Evolutionary conservation across 2,113 vertebrate genomes (phyloP), one percentile per base, ranked within the genome.

Genomic region (Planiliza haematocheilus): DNA sequence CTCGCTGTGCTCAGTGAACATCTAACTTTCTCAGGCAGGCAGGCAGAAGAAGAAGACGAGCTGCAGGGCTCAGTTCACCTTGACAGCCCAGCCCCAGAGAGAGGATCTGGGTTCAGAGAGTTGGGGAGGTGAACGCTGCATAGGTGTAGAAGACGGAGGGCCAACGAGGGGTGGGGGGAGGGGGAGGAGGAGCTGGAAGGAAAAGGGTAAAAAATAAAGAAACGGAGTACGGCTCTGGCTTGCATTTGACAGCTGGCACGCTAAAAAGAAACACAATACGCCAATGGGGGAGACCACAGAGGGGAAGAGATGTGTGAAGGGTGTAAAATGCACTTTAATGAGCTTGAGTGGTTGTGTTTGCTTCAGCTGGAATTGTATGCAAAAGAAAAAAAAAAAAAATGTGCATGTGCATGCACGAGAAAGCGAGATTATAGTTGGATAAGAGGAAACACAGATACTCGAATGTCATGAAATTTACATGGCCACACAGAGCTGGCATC

Each of bases 391-490:
- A 30, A 30, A 30, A 34, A 59, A 65, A 75, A 67, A 57, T 13
- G 34, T 42, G 45, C 55, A 72, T 55, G 53, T 39, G 24, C 30
- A 63, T 59, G 53, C 36, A 18, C 30, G 59, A 46, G 49, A 50
- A 49, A n/a, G n/a, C 4, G 10, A 66, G 50, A 63, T 60, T 52
- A 66, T 70, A 83, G 65, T 48, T 20, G 72, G 62, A 62, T 63
- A 68, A 20, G 41, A 18, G 36, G 62, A 60, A n/a, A 53, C 64
- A 57, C 11, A 78, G 78, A 80, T 75, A 36, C 42, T 74, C 24
- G 24, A 30, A 30, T 66, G 78, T 86, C 81, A 90, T 88, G 71
- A 86, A 88, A 90, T 84, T 64, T 84, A 77, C 82, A 90, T 84
- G 84, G 70, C 70, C 65, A 76, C 67, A 72, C 58, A 56, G 77